Evolutionary conservation across 2,797 vertebrate species (phyloP), one percentile per base, ranked within the genome.

Genomic region (Gadopsis marmoratus): DNA sequence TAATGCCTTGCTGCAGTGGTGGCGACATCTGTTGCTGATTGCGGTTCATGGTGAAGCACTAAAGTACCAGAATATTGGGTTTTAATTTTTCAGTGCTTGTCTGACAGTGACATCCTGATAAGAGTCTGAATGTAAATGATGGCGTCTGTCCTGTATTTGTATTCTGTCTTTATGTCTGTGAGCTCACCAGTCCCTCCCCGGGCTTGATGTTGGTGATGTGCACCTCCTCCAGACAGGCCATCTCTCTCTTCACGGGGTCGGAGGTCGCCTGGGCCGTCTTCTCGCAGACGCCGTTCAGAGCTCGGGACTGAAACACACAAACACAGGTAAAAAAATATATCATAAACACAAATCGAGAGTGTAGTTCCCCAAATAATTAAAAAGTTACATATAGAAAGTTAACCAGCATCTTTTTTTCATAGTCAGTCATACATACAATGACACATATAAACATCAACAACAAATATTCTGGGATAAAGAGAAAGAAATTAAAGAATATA

Each of bases 151-250:
- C 0, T 31, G 14, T 3, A 6, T 31, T 29, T 54, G 5, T 31
- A 26, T n/a, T 56, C n/a, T 54, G 1, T 53, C 7, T n/a, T 59
- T 59, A 17, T 4, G n/a, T 29, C 17, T 41, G 17, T 11, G n/a
- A n/a, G 37, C 97, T 96, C 95, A 99, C 98, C 96, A 99, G 90
- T 86, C 97, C 98, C 78, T 99, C 97, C 0, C 95, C 97, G 0
- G 97, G 96, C 83, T 94, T 96, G 76, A 98, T 86, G 74, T 97
- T 94, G 10, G 92, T 94, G 89, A 99, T 94, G 79, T 95, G 95
- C 39, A 99, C 97, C 67, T 98, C 96, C 84, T 98, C 97, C 90
- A 99, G 91, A 79, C 96, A 96, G 0, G 97, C 90, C 74, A 93
- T 90, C 67, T 97, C 97, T 48, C 89, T 96, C 94, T 96, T 95